phyloP scores from a whole-genome alignment of 2,888 invertebrate species.

The Willowsia nigromaculata region DNA sequence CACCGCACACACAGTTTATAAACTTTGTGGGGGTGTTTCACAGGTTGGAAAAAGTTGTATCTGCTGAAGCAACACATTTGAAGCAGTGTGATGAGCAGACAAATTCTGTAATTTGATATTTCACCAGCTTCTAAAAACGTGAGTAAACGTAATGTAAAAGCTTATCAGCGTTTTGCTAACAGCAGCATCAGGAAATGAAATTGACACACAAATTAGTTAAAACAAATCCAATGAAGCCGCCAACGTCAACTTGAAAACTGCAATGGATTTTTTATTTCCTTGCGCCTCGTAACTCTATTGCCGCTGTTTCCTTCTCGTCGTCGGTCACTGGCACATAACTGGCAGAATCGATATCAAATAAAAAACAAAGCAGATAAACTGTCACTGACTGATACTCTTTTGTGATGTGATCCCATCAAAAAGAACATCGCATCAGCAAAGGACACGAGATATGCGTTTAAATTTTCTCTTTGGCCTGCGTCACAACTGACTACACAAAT shows the following conservation, averaged over 20 bases:
- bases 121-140: too few species aligned
- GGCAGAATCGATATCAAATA: not conserved
- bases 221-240: not conserved
- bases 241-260: not conserved
- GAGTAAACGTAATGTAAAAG: not conserved
- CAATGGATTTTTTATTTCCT: not conserved
- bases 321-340: not conserved
- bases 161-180: not conserved
- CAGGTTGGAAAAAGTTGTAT: not conserved
- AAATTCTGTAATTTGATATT: too few species aligned
- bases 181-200: not conserved
- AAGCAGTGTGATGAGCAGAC: too few species aligned
- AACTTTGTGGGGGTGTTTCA: not conserved
- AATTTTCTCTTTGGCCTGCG: not conserved
- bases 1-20: not conserved
- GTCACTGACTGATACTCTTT: not conserved
- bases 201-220: constrained; percentile 20
- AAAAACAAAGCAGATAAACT: not conserved
- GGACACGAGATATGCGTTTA: not conserved
- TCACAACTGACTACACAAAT: too few species aligned
- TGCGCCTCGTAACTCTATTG: not conserved
- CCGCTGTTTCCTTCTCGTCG: not conserved
- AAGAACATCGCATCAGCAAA: not conserved
- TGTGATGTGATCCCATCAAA: constrained; percentile 3
- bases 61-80: not conserved